A percentile compares a stretch with the other conserved stretches of the same genome.
phyloP scores from a whole-genome alignment of 1,140 invertebrate species.

The Procambarus clarkii region DNA sequence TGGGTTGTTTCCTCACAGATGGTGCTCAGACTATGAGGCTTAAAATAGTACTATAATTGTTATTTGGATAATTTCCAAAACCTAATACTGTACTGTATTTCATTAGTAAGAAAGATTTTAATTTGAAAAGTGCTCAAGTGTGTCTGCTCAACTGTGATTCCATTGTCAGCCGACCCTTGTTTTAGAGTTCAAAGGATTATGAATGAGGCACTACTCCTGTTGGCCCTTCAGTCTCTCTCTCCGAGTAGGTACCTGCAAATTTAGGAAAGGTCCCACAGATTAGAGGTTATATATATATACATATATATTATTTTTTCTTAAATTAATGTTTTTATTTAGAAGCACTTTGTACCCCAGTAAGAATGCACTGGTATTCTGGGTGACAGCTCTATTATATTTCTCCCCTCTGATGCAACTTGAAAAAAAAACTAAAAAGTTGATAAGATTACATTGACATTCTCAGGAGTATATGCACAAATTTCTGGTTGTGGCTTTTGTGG shows the following conservation, averaged over 20 bases:
- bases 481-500: neutral
- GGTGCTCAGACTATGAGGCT: slow-evolving; percentile 13
- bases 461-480: slow-evolving; percentile 53
- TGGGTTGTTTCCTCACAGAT: neutral
- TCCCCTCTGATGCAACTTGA: neutral
- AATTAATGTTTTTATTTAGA: slow-evolving; percentile 15
- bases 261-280: slow-evolving; percentile 24
- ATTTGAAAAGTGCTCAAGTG: slow-evolving; percentile 46
- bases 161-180: slow-evolving; percentile 51
- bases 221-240: slow-evolving; percentile 1
- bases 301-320: slow-evolving; percentile 5
- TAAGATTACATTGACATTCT: slow-evolving; percentile 40
- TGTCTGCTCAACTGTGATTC: slow-evolving; percentile 62
- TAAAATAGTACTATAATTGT: neutral
- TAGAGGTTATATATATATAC: no score
- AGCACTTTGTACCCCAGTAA: slow-evolving; percentile 26
- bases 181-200: slow-evolving; percentile 62
- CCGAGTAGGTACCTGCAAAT: slow-evolving; percentile 9
- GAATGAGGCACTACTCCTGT: slow-evolving; percentile 34
- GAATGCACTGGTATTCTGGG: slow-evolving; percentile 57
- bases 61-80: slow-evolving; percentile 31
- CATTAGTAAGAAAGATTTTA: slow-evolving; percentile 12
- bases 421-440: neutral
- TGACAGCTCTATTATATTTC: slow-evolving; percentile 5
- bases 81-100: neutral